Conservation (phyloP, 2,888 invertebrate species). For the Lamproptera curius region DNA sequence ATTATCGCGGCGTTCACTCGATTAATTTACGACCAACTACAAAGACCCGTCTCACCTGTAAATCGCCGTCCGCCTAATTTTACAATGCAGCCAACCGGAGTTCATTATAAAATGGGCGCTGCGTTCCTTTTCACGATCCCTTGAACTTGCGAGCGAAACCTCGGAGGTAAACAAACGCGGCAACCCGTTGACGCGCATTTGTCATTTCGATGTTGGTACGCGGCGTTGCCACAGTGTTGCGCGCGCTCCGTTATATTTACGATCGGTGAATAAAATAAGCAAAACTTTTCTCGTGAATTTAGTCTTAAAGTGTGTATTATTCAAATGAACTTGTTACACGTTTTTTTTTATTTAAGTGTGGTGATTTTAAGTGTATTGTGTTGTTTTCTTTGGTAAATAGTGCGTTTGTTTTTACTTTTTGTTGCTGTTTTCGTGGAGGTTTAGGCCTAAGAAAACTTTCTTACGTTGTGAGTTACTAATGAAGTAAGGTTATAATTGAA, state of each 20-base stretch:
- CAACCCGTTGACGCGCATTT: slow-evolving; percentile 65
- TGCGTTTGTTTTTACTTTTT: slow-evolving; percentile 31
- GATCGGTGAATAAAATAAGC: slow-evolving; percentile 30
- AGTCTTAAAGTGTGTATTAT: too few relatives aligned
- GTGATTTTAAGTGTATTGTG: slow-evolving; percentile 1
- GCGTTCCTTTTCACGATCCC: slow-evolving; percentile 52
- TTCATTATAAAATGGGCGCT: slow-evolving; percentile 34
- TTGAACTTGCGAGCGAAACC: slow-evolving; percentile 60
- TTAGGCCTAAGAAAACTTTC: slow-evolving; percentile 46
- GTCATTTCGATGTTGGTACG: slow-evolving; percentile 68
- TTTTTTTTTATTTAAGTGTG: neutral
- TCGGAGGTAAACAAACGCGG: slow-evolving; percentile 57
- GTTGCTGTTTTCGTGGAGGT: slow-evolving; percentile 53
- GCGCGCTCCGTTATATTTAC: slow-evolving; percentile 37
- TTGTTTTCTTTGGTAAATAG: slow-evolving; percentile 30
- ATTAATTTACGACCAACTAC: slow-evolving; percentile 26
- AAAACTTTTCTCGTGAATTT: too few relatives aligned
- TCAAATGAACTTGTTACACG: too few relatives aligned
- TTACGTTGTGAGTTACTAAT: slow-evolving; percentile 51
- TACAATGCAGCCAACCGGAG: slow-evolving; percentile 24
- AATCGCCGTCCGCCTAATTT: slow-evolving; percentile 22
- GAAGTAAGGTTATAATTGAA: neutral
- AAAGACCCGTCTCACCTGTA: slow-evolving; percentile 26
- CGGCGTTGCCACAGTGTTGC: slow-evolving; percentile 47
- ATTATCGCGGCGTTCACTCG: slow-evolving; percentile 20